These are phyloP conservation scores for Edolisoma coerulescens DNA, from an alignment of 2,113 vertebrate species.

Conservation along the genomic window DNA sequence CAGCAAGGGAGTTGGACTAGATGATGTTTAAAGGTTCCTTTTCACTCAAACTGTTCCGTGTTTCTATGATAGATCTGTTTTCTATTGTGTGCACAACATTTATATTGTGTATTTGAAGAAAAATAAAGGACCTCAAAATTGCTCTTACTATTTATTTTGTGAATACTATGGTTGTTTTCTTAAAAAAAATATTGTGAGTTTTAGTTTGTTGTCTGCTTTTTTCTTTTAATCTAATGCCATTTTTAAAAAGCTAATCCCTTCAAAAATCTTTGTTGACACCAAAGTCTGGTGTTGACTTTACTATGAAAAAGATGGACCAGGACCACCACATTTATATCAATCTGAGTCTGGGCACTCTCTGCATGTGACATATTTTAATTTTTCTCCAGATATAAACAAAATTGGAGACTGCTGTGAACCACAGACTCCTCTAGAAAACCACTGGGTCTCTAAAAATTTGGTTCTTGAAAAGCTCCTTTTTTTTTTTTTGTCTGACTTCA, in stretches of 20 bases:
- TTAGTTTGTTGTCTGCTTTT: neutral
- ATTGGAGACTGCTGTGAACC: neutral
- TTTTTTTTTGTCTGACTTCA: neutral
- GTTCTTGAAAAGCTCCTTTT: neutral
- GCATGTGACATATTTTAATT: neutral
- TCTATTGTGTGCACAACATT: neutral
- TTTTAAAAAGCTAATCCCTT: neutral
- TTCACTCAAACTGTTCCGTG: neutral
- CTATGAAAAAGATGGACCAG: neutral
- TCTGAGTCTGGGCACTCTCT: neutral
- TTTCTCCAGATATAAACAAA: neutral
- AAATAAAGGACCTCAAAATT: neutral
- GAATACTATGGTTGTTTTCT: neutral
- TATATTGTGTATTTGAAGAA: neutral
- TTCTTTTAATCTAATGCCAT: neutral
- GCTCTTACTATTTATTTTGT: neutral
- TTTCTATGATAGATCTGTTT: neutral
- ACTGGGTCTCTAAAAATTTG: neutral
- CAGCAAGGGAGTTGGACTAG: neutral
- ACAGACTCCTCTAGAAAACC: neutral
- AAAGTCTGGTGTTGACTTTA: neutral
- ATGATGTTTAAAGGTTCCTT: neutral
- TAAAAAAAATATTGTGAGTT: neutral
- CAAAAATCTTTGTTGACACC: neutral
- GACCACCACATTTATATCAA: accelerated